These are phyloP conservation scores for Murina feae DNA, from an alignment of 2,113 vertebrate species.

Conservation along the genomic window DNA sequence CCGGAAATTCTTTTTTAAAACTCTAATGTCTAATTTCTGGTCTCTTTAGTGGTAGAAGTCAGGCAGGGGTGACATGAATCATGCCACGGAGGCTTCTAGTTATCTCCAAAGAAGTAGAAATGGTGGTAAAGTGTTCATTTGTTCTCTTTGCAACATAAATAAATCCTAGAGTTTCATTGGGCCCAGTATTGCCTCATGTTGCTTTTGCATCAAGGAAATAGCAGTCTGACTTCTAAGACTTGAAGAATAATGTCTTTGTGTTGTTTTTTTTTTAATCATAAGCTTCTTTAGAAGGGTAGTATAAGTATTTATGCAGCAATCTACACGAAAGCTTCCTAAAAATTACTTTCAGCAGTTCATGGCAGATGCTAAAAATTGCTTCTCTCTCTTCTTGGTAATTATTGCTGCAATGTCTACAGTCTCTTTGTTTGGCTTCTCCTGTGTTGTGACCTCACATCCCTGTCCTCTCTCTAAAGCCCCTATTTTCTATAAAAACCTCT, in stretches of 20 bases:
- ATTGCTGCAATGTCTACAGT: fast-evolving
- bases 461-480: not conserved
- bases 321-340: not conserved
- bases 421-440: not conserved
- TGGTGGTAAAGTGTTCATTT: not conserved
- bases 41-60: not conserved
- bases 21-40: not conserved
- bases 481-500: not conserved
- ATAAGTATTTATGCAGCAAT: not conserved
- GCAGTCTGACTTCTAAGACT: not conserved
- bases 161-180: not conserved
- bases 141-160: constrained; percentile 9
- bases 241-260: not conserved
- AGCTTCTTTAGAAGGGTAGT: not conserved
- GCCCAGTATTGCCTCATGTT: not conserved
- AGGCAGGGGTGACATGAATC: not conserved
- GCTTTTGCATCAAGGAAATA: not conserved
- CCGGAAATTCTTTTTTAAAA: not conserved
- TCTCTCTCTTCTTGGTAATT: not conserved
- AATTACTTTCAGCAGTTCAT: not conserved
- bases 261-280: not conserved
- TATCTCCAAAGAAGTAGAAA: not conserved
- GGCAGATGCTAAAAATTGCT: not conserved
- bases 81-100: not conserved
- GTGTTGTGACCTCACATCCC: not conserved